These are phyloP conservation scores for Delphinapterus leucas DNA, from an alignment of 2,113 vertebrate genomes.

Conservation along the genomic window DNA sequence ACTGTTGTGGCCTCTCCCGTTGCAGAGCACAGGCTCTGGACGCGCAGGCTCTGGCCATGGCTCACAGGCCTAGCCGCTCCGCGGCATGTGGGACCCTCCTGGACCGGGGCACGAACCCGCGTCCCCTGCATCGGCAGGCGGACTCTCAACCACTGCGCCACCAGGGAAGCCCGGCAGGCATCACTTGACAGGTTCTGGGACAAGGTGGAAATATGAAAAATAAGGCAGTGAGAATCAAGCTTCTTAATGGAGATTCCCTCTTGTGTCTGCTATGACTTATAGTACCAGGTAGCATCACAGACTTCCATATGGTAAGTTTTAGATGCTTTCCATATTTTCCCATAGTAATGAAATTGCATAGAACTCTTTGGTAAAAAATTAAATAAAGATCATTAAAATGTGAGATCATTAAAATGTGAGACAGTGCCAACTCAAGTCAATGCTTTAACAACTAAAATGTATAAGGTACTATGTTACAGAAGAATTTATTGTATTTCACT, in stretches of 20 bases:
- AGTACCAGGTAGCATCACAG: neutral
- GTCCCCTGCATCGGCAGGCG: no score
- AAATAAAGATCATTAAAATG: slow-evolving; percentile 23
- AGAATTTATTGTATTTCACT: neutral
- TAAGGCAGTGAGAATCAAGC: slow-evolving; percentile 61
- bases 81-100: no score
- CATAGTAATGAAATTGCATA: neutral
- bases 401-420: neutral
- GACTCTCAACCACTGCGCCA: no score
- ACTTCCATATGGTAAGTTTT: neutral
- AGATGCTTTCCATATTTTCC: slow-evolving; percentile 33
- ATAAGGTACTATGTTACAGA: neutral
- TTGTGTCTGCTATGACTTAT: slow-evolving; percentile 30
- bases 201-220: slow-evolving; percentile 73
- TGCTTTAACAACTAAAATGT: slow-evolving; percentile 20
- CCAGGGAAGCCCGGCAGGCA: no score
- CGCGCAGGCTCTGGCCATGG: no score
- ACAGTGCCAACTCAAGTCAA: neutral
- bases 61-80: no score
- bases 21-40: no score
- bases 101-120: no score
- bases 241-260: slow-evolving; percentile 53
- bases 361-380: neutral
- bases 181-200: slow-evolving; percentile 65
- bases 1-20: no score